phyloP scores from a whole-genome alignment of 2,797 vertebrate genomes.

The Epinephelus malabaricus region DNA sequence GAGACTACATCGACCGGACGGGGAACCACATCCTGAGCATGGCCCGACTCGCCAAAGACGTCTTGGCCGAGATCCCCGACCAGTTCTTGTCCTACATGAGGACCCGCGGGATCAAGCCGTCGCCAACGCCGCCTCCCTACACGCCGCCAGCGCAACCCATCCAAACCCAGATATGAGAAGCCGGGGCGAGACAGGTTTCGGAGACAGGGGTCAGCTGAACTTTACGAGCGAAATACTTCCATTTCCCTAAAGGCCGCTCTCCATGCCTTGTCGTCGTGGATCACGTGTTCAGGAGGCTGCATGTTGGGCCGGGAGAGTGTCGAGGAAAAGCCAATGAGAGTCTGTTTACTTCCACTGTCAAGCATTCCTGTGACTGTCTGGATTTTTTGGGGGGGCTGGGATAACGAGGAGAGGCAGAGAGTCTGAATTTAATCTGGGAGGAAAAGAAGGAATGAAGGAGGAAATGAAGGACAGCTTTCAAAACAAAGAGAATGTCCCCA shows the following conservation, averaged over 20 bases:
- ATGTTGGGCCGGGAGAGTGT: constrained; percentile 46
- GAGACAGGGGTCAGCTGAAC: constrained; percentile 47
- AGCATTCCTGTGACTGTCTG: constrained; percentile 82
- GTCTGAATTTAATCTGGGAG: constrained; percentile 18
- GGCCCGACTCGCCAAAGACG: constrained; percentile 96
- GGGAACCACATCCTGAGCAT: constrained; percentile 97
- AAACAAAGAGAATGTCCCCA: constrained; percentile 71
- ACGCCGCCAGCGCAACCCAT: constrained; percentile 90
- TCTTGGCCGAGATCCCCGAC: constrained; percentile 96
- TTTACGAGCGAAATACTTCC: constrained; percentile 69
- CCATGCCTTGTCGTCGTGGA: constrained; percentile 61
- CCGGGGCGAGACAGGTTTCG: constrained; percentile 1
- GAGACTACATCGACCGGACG: constrained; percentile 96
- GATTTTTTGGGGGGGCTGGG: constrained; percentile 50
- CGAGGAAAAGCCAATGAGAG: constrained; percentile 72
- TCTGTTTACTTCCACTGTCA: constrained; percentile 86
- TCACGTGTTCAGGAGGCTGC: constrained; percentile 75
- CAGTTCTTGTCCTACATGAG: constrained; percentile 99
- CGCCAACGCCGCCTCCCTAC: constrained; percentile 94
- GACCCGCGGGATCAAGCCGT: constrained; percentile 96
- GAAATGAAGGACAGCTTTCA: constrained; percentile 25
- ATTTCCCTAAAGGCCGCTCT: constrained; percentile 71
- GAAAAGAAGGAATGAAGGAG: constrained; percentile 25
- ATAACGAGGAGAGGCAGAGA: constrained; percentile 61
- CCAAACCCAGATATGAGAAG: constrained; percentile 95